Conservation (phyloP, 2,797 vertebrate species). For the Vultur gryphus region DNA sequence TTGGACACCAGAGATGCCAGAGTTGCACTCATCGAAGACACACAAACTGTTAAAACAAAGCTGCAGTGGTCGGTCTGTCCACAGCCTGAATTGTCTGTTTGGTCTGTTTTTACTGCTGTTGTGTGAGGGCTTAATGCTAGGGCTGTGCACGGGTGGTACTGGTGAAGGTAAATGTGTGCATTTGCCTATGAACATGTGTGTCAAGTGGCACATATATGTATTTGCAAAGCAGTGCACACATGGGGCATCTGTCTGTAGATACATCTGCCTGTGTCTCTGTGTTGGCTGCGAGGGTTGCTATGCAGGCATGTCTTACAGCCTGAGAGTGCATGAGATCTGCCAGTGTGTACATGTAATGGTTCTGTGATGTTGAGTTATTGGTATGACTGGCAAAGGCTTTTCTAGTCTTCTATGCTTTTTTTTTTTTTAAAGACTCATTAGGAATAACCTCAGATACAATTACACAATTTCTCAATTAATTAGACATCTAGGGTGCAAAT, state of each 20-base stretch:
- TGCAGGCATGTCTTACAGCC: neutral
- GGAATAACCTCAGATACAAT: neutral
- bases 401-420: neutral
- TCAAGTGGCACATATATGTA: neutral
- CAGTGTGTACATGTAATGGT: fast-evolving
- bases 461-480: neutral
- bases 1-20: neutral
- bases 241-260: too few species aligned
- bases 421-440: neutral
- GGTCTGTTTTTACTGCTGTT: neutral
- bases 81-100: neutral
- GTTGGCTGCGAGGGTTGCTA: neutral
- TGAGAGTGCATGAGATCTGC: neutral
- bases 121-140: neutral
- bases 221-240: neutral
- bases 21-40: neutral
- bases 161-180: neutral
- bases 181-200: neutral
- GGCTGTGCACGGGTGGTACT: neutral
- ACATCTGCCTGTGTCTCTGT: neutral
- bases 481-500: neutral
- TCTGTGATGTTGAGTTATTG: neutral
- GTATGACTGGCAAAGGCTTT: neutral
- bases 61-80: neutral
- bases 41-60: neutral